Evolutionary conservation across 1,140 invertebrate genomes (phyloP), one percentile per base, ranked within the genome.

Genomic region (Leptestheria dahalacensis): DNA sequence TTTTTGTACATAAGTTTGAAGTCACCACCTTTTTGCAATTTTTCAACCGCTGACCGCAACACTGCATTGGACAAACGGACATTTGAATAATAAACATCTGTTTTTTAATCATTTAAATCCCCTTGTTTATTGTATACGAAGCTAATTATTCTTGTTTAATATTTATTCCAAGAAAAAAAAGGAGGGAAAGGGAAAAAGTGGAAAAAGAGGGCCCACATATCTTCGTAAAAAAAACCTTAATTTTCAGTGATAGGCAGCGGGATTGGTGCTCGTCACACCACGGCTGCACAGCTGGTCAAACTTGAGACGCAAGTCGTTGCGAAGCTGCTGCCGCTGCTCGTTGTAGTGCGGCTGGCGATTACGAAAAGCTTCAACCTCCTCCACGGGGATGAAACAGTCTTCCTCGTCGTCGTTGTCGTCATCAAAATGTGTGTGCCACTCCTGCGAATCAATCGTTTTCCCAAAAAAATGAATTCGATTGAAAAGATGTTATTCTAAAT

Each of bases 351-450:
- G 73, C 69, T 83, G 80, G 64, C 82, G 81, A 33, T 83, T 83
- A 74, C 85, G 84, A 67, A 88, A 89, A 71, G 81, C 78, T 71
- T 82, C 73, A 49, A 92, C 84, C 71, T 91, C 89, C 73, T 91
- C 88, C 64, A 83, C 79, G 55, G 88, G 86, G 76, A 92, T 91
- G 75, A 83, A 85, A 77, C 81, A 82, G 65, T 79, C 73, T 51
- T 72, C 76, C 62, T 80, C 79, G 65, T 82, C 78, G 63, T 87
- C 85, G 28, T 70, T 70, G 18, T 41, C 52, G 49, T 63, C 48
- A 23, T 29, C 47, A 25, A 29, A 47, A 61, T 55, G 29, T 10
- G 33, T 33, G 25, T 55, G 53, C 53, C 53, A 55, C 33, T 55
- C 53, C 53, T 55, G 21, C 15, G 20, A n/a, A 41, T 26, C 50